phyloP scores from a whole-genome alignment of 2,888 invertebrate genomes.

The Phorcus lineatus region DNA sequence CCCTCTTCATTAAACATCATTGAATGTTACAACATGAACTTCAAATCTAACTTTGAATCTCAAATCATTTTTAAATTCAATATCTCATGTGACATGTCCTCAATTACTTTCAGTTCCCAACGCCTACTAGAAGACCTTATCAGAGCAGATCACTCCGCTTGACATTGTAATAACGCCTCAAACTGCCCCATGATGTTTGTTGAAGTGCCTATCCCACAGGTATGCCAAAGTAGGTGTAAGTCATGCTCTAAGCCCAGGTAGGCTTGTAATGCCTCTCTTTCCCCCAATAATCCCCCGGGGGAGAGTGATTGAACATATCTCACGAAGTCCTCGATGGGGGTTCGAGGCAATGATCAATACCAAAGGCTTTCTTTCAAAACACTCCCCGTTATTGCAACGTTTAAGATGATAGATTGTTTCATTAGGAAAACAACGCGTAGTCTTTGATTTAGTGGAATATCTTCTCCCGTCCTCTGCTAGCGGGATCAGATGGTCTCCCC shows the following conservation, averaged over 20 bases:
- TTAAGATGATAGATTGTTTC: conserved; percentile 25
- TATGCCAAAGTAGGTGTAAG: conserved; percentile 4
- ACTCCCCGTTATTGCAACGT: conserved; percentile 21
- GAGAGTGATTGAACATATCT: conserved; percentile 7
- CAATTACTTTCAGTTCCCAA: too few species aligned
- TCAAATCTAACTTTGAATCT: too few species aligned
- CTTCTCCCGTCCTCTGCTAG: neutral
- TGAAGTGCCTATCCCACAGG: neutral
- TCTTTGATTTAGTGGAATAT: conserved; percentile 18
- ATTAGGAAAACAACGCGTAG: conserved; percentile 21
- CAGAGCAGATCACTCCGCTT: too few species aligned
- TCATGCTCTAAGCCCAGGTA: neutral
- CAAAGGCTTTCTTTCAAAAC: conserved; percentile 18
- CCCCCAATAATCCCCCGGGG: neutral
- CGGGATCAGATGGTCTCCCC: neutral
- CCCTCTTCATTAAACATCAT: too few species aligned
- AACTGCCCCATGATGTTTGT: too few species aligned
- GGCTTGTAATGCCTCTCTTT: neutral
- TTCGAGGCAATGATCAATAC: conserved; percentile 7
- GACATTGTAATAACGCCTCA: too few species aligned
- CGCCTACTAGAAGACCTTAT: too few species aligned
- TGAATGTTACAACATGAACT: too few species aligned
- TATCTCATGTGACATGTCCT: too few species aligned
- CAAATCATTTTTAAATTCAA: too few species aligned
- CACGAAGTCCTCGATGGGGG: conserved; percentile 14